Evolutionary conservation across 2,113 vertebrate genomes (phyloP).

Genomic region (Limnothrissa miodon): DNA sequence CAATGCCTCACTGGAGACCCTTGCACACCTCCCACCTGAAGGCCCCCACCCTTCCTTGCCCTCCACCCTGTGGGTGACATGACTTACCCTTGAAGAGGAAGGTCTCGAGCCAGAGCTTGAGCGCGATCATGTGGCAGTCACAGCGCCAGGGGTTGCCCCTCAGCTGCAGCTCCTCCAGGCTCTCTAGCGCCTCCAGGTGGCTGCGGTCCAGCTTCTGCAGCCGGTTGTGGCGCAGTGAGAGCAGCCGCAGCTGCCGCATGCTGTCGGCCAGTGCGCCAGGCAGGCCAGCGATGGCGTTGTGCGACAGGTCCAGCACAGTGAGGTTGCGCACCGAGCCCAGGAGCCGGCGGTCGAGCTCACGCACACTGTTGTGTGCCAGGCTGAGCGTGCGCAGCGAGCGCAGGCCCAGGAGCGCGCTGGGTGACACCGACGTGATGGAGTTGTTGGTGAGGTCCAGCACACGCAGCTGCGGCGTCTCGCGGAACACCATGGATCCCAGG

Average conservation of each 20-base stretch:
- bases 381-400: conserved; percentile 79
- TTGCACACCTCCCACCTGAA: not conserved
- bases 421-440: conserved; percentile 80
- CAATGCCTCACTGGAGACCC: no score
- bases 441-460: conserved; percentile 91
- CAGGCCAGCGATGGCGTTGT: conserved; percentile 82
- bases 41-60: no score
- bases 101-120: conserved; percentile 96
- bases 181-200: conserved; percentile 82
- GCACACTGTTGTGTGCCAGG: conserved; percentile 83
- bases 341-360: conserved; percentile 82
- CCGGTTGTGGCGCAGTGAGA: conserved; percentile 83
- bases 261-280: conserved; percentile 78
- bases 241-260: conserved; percentile 82
- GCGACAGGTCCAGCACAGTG: conserved; percentile 87
- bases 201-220: conserved; percentile 81
- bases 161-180: conserved; percentile 79
- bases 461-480: conserved; percentile 75
- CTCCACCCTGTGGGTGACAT: no score
- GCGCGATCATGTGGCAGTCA: conserved; percentile 84
- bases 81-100: conserved; percentile 90
- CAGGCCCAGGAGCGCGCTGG: conserved; percentile 80
- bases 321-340: conserved; percentile 80
- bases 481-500: conserved; percentile 80
- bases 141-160: conserved; percentile 92